Conservation (phyloP, 2,888 invertebrate species). For the Eilema depressum region DNA sequence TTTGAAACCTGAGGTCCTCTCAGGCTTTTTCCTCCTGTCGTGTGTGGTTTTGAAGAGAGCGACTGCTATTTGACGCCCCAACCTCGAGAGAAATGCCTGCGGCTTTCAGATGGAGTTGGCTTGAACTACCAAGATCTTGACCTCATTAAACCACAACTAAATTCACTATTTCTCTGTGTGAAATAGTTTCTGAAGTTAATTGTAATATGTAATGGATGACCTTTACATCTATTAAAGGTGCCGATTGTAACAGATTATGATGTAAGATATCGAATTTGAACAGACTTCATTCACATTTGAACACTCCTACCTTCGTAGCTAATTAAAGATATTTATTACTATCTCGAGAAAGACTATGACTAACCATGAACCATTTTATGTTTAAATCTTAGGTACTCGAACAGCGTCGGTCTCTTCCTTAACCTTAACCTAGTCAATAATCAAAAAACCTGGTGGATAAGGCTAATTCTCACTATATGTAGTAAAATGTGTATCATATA, state of each 20-base stretch:
- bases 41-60: neutral
- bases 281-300: neutral
- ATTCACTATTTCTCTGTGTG: no score
- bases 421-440: neutral
- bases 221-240: neutral
- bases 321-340: neutral
- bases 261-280: neutral
- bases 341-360: neutral
- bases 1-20: no score
- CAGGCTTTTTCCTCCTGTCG: neutral
- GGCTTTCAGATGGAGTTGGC: neutral
- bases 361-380: neutral
- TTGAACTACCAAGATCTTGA: neutral
- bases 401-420: neutral
- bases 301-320: neutral
- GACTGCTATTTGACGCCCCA: neutral
- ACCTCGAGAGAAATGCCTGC: neutral
- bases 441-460: conserved; percentile 9
- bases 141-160: neutral
- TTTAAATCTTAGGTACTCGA: neutral
- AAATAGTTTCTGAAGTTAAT: neutral
- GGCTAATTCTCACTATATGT: conserved; percentile 45
- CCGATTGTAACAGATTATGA: neutral
- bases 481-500: conserved; percentile 56
- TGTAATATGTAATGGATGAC: neutral